Percentiles rank a stretch among this genome's conserved stretches.
These are phyloP conservation scores for Meriones unguiculatus DNA, from an alignment of 2,113 vertebrate species.

Conservation along the genomic window DNA sequence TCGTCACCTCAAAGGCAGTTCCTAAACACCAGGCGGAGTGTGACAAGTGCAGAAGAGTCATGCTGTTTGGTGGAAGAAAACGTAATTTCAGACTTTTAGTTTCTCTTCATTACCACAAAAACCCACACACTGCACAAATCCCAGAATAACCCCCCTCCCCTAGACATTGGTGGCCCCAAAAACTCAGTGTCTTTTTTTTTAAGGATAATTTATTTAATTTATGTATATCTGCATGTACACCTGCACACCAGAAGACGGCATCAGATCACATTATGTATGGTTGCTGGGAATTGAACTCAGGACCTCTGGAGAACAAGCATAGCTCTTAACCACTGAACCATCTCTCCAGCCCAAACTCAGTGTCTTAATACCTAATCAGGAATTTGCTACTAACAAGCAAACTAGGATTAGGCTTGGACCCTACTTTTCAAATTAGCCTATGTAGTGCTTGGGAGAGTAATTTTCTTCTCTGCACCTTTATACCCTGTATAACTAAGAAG, in stretches of 20 bases:
- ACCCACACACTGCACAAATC: not conserved
- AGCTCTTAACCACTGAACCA: no score
- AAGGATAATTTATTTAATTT: no score
- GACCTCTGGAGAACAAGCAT: no score
- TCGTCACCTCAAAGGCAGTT: not conserved
- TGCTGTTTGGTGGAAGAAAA: not conserved
- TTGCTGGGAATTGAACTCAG: no score
- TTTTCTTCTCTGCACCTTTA: not conserved
- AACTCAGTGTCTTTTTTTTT: not conserved
- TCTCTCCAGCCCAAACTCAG: not conserved
- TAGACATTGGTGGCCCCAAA: not conserved
- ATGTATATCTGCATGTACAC: no score
- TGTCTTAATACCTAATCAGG: not conserved
- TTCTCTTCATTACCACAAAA: not conserved
- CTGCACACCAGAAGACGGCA: no score
- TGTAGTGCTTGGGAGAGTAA: not conserved
- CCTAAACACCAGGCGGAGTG: not conserved
- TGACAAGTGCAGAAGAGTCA: not conserved
- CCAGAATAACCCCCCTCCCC: not conserved
- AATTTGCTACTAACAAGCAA: not conserved
- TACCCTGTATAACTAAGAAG: not conserved
- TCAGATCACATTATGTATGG: no score
- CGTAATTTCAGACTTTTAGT: not conserved
- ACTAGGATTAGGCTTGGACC: not conserved
- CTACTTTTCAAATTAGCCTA: not conserved